phyloP scores from a whole-genome alignment of 2,888 invertebrate species.

The Microplitis deprimator region DNA sequence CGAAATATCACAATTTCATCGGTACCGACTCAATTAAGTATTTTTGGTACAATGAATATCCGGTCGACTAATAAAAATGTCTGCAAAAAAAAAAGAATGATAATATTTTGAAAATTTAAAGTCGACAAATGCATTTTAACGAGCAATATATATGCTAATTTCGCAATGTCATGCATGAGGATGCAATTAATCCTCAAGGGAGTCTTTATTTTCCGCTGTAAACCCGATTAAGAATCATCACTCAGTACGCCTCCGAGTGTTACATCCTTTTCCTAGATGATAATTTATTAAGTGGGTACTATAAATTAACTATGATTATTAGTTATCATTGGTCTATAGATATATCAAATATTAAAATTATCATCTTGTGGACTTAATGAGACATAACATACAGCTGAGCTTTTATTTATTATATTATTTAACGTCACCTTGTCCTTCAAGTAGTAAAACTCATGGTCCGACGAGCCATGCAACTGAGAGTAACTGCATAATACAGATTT shows the following conservation, averaged over 20 bases:
- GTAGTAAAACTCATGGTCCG: conserved; percentile 23
- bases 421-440: conserved; percentile 33
- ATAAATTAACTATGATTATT: too few species aligned
- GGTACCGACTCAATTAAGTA: too few species aligned
- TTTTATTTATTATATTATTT: conserved; percentile 20
- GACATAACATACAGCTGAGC: not conserved
- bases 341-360: too few species aligned
- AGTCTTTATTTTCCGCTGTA: not conserved
- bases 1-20: not conserved
- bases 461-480: conserved; percentile 3
- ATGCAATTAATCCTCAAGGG: not conserved
- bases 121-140: conserved; percentile 20
- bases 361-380: too few species aligned
- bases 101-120: not conserved
- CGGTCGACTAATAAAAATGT: too few species aligned
- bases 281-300: not conserved
- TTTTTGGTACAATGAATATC: too few species aligned
- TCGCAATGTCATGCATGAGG: conserved; percentile 10
- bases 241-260: not conserved
- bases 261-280: conserved; percentile 1
- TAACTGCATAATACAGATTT: conserved; percentile 9
- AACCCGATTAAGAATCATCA: not conserved
- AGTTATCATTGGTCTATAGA: too few species aligned
- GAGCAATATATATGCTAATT: conserved; percentile 30
- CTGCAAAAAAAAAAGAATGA: not conserved